Evolutionary conservation across 2,888 invertebrate genomes (phyloP), one percentile per base, ranked within the genome.

Genomic region (Sacculina carcini): DNA sequence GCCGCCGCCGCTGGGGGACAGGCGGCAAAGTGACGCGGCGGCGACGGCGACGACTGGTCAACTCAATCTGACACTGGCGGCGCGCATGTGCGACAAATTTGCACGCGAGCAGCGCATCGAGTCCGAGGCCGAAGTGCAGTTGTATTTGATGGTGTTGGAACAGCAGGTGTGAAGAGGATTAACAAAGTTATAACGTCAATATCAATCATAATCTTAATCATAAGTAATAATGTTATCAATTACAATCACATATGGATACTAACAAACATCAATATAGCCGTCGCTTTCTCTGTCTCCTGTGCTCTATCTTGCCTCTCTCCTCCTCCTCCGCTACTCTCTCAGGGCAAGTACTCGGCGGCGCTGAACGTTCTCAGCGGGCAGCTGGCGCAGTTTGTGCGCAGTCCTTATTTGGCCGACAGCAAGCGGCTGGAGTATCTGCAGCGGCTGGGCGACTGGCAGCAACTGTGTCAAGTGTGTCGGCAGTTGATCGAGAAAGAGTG

Each of bases 31-130:
- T n/a, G n/a, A 5, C 16, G 28, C 26, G 14, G 44, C 24, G 16
- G 10, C 10, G 10, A 19, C 44, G 28, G 16, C 42, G 46, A 61
- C 73, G 34, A 70, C 72, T 1, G 66, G 67, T 58, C 74, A 73
- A 55, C 74, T 94, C 57, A 75, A 82, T 26, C 71, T 92, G 29
- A 77, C 82, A 2, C 69, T 96, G 54, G 94, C 94, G 6, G 87
- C 90, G 65, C 73, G 85, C 64, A 92, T 96, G 94, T 78, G 90
- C 28, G 75, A 79, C 55, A 92, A 90, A 64, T 76, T 85, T 62
- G 78, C 89, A 51, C 69, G 74, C 5, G 86, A 89, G 56, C 78
- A 80, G 58, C 86, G 84, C 69, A 61, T 68, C 14, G 86, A 89
- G 63, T 84, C 87, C 0, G 92, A 92, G 64, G 87, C 87, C 66